Evolutionary conservation across 1,140 invertebrate genomes (phyloP), one percentile per base, ranked within the genome.

Genomic region (Mya arenaria): DNA sequence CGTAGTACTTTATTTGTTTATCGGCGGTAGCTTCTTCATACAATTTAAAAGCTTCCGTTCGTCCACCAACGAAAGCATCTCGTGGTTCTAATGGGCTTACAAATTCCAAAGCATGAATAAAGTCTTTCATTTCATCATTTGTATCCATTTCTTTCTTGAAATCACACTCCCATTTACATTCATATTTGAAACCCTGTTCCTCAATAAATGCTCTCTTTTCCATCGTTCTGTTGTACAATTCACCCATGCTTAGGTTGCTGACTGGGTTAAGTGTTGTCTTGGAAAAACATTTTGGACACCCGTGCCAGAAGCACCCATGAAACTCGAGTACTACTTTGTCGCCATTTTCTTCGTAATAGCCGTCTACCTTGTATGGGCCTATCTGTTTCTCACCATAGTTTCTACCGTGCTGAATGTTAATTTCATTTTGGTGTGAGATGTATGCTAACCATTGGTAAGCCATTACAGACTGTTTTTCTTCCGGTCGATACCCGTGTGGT

Each of bases 241-340:
- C 82, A 8, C 19, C 44, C 37, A 86, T 69, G 23, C 58, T 25
- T 23, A 25, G 23, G 25, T 48, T 55, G n/a, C 15, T 83, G 6
- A 41, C 13, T 1, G 41, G 52, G 34, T 72, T 23, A 17, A 36
- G 13, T 6, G 32, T 65, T 1, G n/a, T 2, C 30, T 36, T 44
- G 1, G 37, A 19, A 30, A 28, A 83, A 65, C 84, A 86, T 41
- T 19, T 65, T 36, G 37, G 74, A 75, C 84, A 86, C 0, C 85
- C 85, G 41, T 86, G 85, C 41, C 66, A 86, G 0, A 74, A 52
- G 68, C 75, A 81, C 15, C 65, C 65, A 13, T 68, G 34, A 41
- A 68, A 68, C 44, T 68, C 65, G 3, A 68, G 25, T n/a, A 44
- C 65, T 5, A 68, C 65, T 28, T 68, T 56, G 81, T 83, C 23